Percentiles rank a stretch among this genome's conserved stretches.
phyloP scores from a whole-genome alignment of 1,140 invertebrate genomes.

The Papilio xuthus region DNA sequence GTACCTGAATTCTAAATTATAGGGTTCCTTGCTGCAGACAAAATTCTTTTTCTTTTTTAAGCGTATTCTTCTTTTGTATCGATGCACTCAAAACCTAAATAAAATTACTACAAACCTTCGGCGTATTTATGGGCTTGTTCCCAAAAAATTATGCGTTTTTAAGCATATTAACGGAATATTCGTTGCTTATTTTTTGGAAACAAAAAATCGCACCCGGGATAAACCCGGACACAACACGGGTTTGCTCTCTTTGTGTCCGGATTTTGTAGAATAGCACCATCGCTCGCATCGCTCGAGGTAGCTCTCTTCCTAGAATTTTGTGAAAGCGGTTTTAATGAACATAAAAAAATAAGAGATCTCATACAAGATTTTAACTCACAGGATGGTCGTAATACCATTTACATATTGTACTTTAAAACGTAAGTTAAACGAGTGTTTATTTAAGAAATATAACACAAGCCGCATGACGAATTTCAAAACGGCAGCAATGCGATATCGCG shows the following conservation, averaged over 20 bases:
- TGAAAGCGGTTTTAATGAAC: background rate
- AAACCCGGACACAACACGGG: background rate
- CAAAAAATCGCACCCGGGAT: background rate
- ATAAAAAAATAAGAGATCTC: background rate
- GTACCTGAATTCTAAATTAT: conserved; percentile 22
- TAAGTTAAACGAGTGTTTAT: background rate
- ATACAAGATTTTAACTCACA: background rate
- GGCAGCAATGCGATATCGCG: conserved; percentile 12
- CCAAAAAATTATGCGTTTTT: background rate
- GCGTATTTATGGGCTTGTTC: background rate
- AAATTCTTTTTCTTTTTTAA: conserved; percentile 13
- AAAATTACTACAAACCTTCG: background rate
- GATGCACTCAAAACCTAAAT: background rate
- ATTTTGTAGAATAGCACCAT: conserved; percentile 2
- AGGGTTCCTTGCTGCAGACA: conserved; percentile 6
- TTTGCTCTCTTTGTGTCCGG: background rate
- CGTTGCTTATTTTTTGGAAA: background rate
- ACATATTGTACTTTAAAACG: background rate
- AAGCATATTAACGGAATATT: background rate
- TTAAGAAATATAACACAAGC: background rate
- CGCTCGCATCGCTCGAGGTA: background rate
- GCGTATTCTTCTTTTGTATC: background rate
- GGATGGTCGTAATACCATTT: background rate
- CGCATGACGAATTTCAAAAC: conserved; percentile 24
- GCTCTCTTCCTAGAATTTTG: conserved; percentile 3